Evolutionary conservation across 2,888 invertebrate genomes (phyloP).

Genomic region (Parnassius apollo): DNA sequence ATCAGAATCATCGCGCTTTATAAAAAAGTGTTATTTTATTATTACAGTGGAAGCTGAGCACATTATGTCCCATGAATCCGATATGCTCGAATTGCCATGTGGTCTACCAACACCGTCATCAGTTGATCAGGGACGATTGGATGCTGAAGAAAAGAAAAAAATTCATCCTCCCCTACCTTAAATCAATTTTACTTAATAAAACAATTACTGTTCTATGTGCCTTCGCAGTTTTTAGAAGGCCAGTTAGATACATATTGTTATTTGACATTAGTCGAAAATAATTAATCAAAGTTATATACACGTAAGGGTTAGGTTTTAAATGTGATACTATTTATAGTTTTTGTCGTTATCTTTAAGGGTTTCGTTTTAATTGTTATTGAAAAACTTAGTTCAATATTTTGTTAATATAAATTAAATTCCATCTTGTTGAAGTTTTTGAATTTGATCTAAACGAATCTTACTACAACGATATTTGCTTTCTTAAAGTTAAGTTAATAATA

Average conservation of each 20-base stretch:
- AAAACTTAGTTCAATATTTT: not conserved
- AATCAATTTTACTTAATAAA: constrained; percentile 23
- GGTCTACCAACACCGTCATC: constrained; percentile 87
- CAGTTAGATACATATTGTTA: constrained; percentile 11
- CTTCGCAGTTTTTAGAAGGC: constrained; percentile 40
- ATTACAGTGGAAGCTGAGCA: constrained; percentile 87
- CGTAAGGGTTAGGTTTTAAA: not conserved
- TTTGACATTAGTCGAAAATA: not conserved
- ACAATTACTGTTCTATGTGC: constrained; percentile 42
- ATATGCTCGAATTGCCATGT: constrained; percentile 85
- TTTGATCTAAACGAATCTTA: too few relatives aligned
- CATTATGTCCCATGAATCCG: constrained; percentile 87
- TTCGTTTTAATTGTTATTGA: not conserved
- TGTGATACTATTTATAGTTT: constrained; percentile 1
- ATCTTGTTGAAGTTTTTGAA: too few relatives aligned
- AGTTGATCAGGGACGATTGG: constrained; percentile 84
- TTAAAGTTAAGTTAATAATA: too few relatives aligned
- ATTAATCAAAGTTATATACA: not conserved
- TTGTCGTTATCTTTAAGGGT: not conserved
- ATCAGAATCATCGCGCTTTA: not conserved
- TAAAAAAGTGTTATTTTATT: not conserved
- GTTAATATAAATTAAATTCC: not conserved
- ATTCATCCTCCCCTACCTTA: constrained; percentile 82
- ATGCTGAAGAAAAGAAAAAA: constrained; percentile 83
- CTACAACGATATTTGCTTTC: too few relatives aligned